Base-by-base conservation (phyloP, 2,888 invertebrate species). In the Drosophila merina region DNA sequence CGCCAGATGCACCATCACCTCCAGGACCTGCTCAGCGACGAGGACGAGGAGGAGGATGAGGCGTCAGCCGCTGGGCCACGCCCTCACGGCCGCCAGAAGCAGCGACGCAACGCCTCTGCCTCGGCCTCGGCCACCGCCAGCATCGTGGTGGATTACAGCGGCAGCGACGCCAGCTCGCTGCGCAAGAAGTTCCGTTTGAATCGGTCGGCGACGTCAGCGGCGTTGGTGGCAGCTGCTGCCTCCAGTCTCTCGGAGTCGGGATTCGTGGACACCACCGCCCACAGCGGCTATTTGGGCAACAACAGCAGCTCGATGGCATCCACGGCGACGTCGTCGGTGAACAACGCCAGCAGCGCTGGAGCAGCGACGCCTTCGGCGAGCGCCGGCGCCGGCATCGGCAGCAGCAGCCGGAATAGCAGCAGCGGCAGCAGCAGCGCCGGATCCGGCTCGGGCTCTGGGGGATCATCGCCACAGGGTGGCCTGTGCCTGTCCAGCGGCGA, bases 111-210 rank as follows among this genome's bases (percentile, higher is more conserved):
- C 12, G 52, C 47, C 5, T 30, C 50, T 25, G 49, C 40, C 31
- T 9, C 31, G 4, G 84, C 60, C 75, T 64, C 58, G 14, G 66
- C 68, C 56, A 56, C 47, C 7, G 69, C 74, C 48, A 64, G 58
- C 75, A 75, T 75, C 33, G 75, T 75, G 31, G 30, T 72, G 30
- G 71, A 54, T 56, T 57, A 56, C 55, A 60, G 36, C 69, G 75
- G 51, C 73, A 80, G 63, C 49, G 74, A 75, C 31, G 71, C 75
- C 62, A 75, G 87, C 66, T 91, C 91, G 54, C 71, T 92, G 72
- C 90, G 91, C 31, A 91, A 92, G 71, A 92, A 91, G 74, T 91
- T 91, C 57, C 91, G 91, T 2, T 86, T 91, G 25, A 89, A 77
- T 49, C 50, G 75, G 66, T 40, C 57, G 57, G 63, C 36, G n/a